Evolutionary conservation across 92 coral and sea anemone species (phyloP), one percentile per base, ranked within the genome.

Genomic region (Chrysogorgia sp.): DNA sequence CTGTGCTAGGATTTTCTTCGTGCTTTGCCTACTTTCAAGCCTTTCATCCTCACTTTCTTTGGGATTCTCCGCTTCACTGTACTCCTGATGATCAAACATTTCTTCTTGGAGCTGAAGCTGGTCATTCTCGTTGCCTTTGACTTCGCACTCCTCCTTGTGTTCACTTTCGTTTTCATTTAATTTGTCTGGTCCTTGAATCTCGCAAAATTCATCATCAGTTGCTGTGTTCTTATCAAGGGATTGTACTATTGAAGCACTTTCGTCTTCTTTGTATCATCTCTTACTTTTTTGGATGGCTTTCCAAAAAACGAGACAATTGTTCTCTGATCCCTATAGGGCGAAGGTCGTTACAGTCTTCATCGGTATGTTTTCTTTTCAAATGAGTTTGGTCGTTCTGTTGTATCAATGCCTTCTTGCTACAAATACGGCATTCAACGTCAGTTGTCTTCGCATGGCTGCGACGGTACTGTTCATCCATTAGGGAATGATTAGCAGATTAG

Each of bases 51-150:
- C 62, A 15, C 62, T n/a, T 52, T 52, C 58, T 52, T 52, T 52
- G n/a, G 23, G 58, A 52, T 52, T 52, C 23, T 52, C 58, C 23
- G 58, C 58, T 52, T 52, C 58, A 52, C 23, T 52, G 58, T 52
- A 52, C 58, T 52, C 58, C 58, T 52, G 58, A 52, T 52, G 58
- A 52, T 52, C 58, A 52, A 52, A 15, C 58, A 52, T 52, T 52
- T 3, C n/a, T 12, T 52, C 58, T 52, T 52, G 58, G 2, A 52
- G 2, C 58, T 52, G 58, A 52, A 26, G 23, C n/a, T 52, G 7
- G 23, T 26, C 58, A 8, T 8, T 43, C 10, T 8, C 10, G 62
- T 5, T 56, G 62, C 62, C 29, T 56, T 56, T 56, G 28, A 12
- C 62, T 56, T 56, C 29, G 24, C 62, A 56, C 26, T 22, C 62